Evolutionary conservation across 1,140 invertebrate genomes (phyloP).

Genomic region (Manduca sexta): DNA sequence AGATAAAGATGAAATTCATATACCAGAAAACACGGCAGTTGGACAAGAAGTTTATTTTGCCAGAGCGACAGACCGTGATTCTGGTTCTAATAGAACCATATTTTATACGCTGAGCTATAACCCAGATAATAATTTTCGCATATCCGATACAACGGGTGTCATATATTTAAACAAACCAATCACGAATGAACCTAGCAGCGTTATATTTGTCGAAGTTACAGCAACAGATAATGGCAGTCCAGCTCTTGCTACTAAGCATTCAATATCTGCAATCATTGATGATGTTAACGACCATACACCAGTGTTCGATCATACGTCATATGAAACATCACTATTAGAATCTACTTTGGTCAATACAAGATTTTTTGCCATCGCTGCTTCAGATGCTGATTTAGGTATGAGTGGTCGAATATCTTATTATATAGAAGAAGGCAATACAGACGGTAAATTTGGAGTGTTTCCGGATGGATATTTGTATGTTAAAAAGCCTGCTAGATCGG

Average conservation of each 20-base stretch:
- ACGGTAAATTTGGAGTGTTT: slow-evolving; percentile 91
- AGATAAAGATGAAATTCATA: slow-evolving; percentile 82
- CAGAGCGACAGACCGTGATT: slow-evolving; percentile 87
- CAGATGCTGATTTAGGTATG: slow-evolving; percentile 85
- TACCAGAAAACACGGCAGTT: slow-evolving; percentile 92
- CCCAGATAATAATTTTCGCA: slow-evolving; percentile 85
- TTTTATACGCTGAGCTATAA: slow-evolving; percentile 87
- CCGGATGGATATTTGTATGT: slow-evolving; percentile 93
- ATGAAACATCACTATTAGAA: slow-evolving; percentile 93
- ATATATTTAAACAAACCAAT: slow-evolving; percentile 89
- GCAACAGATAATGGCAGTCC: slow-evolving; percentile 88
- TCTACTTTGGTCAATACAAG: slow-evolving; percentile 91
- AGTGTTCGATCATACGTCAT: slow-evolving; percentile 91
- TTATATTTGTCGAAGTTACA: slow-evolving; percentile 82
- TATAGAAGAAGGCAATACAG: slow-evolving; percentile 87
- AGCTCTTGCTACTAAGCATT: slow-evolving; percentile 82
- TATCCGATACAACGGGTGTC: slow-evolving; percentile 89
- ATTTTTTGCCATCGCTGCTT: slow-evolving; percentile 90
- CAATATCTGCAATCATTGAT: slow-evolving; percentile 82
- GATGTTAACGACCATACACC: slow-evolving; percentile 98
- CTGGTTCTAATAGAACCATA: slow-evolving; percentile 87
- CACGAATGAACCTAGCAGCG: slow-evolving; percentile 77
- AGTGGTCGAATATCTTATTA: slow-evolving; percentile 89
- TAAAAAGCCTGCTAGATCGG: slow-evolving; percentile 85
- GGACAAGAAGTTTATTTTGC: slow-evolving; percentile 93